Evolutionary conservation across 2,797 vertebrate species (phyloP).

Genomic region (Acipenser oxyrinchus): DNA sequence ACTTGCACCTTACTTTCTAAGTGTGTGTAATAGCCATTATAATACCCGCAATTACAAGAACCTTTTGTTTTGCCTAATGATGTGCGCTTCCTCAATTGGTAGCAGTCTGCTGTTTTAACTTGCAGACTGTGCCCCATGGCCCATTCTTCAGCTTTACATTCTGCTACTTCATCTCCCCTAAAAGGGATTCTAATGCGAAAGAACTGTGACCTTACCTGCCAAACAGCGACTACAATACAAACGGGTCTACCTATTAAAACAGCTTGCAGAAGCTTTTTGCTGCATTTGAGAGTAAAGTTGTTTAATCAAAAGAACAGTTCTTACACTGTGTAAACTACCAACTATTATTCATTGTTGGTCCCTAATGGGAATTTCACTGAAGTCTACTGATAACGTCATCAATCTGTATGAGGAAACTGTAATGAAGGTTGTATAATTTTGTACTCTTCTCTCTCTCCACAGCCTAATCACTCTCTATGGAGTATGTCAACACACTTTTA

Average conservation of each 20-base stretch:
- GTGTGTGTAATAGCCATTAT: constrained; percentile 64
- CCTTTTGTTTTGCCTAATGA: constrained; percentile 56
- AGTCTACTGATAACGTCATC: constrained; percentile 46
- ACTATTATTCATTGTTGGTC: constrained; percentile 60
- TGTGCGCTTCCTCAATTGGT: constrained; percentile 40
- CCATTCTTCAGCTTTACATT: constrained; percentile 75
- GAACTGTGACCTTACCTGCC: constrained; percentile 62
- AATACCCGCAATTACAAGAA: constrained; percentile 65
- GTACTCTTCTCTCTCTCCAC: constrained; percentile 23
- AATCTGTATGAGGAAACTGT: constrained; percentile 48
- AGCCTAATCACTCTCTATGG: constrained; percentile 23
- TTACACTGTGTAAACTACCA: constrained; percentile 55
- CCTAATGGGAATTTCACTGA: constrained; percentile 45
- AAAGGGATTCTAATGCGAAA: constrained; percentile 56
- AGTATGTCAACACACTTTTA: constrained; percentile 15
- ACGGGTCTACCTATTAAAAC: constrained; percentile 71
- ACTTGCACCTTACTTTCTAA: constrained; percentile 52
- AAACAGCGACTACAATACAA: constrained; percentile 53
- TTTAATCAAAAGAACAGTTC: constrained; percentile 67
- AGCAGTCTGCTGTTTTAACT: constrained; percentile 48
- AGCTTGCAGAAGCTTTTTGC: constrained; percentile 70
- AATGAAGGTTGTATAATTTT: constrained; percentile 25
- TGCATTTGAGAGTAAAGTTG: constrained; percentile 60
- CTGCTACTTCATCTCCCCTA: constrained; percentile 79
- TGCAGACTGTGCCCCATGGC: constrained; percentile 49